Percentiles rank a stretch among this genome's conserved stretches.
These are phyloP conservation scores for Parelbella ahira DNA, from an alignment of 2,888 invertebrate genomes.

Conservation along the genomic window DNA sequence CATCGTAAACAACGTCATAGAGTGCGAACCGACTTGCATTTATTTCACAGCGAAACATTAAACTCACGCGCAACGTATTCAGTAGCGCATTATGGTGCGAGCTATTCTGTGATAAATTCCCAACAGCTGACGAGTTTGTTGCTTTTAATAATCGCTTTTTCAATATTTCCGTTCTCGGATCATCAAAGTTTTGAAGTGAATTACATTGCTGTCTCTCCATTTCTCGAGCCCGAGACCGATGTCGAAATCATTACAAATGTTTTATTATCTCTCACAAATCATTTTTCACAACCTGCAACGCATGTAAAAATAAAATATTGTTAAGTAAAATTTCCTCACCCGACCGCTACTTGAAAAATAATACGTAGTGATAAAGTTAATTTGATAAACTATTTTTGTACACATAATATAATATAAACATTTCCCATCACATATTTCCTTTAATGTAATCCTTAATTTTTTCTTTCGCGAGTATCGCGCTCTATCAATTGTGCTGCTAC, in stretches of 20 bases:
- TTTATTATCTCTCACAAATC: constrained; percentile 62
- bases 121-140: constrained; percentile 48
- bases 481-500: constrained; percentile 74
- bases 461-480: constrained; percentile 67
- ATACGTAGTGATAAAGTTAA: constrained; percentile 37
- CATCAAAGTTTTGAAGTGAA: constrained; percentile 78
- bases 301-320: constrained; percentile 69
- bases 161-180: constrained; percentile 72
- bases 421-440: constrained; percentile 21
- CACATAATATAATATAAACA: constrained; percentile 14
- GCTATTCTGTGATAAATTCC: constrained; percentile 54
- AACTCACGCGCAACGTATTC: constrained; percentile 73
- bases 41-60: constrained; percentile 32
- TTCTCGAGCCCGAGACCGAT: constrained; percentile 57
- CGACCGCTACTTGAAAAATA: constrained; percentile 36
- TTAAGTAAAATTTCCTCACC: constrained; percentile 45
- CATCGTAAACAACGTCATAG: constrained; percentile 49
- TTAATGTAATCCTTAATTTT: constrained; percentile 48
- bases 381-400: constrained; percentile 15
- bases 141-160: constrained; percentile 76
- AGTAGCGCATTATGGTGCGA: constrained; percentile 69
- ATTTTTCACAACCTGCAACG: constrained; percentile 67
- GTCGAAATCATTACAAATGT: constrained; percentile 63
- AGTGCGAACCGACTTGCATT: constrained; percentile 39
- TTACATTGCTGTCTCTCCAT: constrained; percentile 76